Base-by-base conservation (phyloP, 2,113 vertebrate species). In the Carassius carassius region DNA sequence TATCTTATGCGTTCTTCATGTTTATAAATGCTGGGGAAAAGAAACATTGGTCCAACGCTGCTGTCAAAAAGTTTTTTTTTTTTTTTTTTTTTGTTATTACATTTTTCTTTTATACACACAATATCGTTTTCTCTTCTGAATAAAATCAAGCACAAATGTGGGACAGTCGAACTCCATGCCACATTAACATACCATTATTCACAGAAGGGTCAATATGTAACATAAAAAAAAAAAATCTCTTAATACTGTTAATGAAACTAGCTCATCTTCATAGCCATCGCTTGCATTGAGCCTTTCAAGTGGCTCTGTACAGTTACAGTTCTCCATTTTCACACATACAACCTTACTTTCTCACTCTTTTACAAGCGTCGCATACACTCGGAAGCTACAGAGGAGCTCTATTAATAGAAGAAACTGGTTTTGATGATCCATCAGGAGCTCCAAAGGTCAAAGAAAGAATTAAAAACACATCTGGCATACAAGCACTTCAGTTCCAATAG, bases 231-330 rank as follows among this genome's bases (percentile, higher is more conserved):
- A 90, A 85, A 91, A 44, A 88, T 91, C 92, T 95, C 94, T 95
- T 98, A 99, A 99, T 97, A 99, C 98, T 99, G 96, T 96, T 96
- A 96, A 96, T 97, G 94, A 95, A 96, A 96, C 94, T 95, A 95
- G 92, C 95, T 94, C 93, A 93, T 94, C 95, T 94, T 94, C 94
- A 94, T 92, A 95, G 93, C 83, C 67, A 60, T 79, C 21, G 54
- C 41, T 62, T 63, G 77, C 79, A 92, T 93, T 92, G 94, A 93
- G 94, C 94, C 51, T 54, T 54, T 54, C 94, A 95, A 94, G 95
- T 29, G 95, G 88, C 93, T 90, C 85, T 95, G 95, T 95, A 95
- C 95, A 96, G 94, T 95, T 92, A 95, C 92, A 91, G 89, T 84
- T 65, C 78, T 81, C 84, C 49, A 21, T 35, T 29, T 69, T 65